Evolutionary conservation across 2,113 vertebrate genomes (phyloP).

Genomic region (Coryphaenoides rupestris): DNA sequence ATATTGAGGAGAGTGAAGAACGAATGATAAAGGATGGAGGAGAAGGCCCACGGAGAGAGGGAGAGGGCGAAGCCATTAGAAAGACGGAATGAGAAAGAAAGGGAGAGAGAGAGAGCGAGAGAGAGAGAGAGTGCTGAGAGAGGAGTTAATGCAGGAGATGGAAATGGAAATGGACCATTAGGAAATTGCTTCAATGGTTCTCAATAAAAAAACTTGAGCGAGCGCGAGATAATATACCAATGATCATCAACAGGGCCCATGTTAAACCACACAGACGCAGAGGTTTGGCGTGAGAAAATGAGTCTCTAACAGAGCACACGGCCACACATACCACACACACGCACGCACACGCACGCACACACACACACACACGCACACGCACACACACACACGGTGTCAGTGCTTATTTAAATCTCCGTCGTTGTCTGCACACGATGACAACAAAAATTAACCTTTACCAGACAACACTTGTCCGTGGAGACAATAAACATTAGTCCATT

Average conservation of each 20-base stretch:
- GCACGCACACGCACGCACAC: too few species aligned
- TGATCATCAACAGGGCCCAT: slow-evolving; percentile 27
- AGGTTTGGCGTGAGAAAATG: slow-evolving; percentile 12
- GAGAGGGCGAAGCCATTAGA: not conserved
- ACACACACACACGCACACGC: slow-evolving; percentile 2
- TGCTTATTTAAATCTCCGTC: not conserved
- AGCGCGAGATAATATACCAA: slow-evolving; percentile 22
- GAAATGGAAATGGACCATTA: slow-evolving; percentile 41
- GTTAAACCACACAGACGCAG: slow-evolving; percentile 20
- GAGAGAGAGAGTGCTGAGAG: not conserved
- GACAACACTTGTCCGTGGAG: slow-evolving; percentile 37
- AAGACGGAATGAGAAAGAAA: not conserved
- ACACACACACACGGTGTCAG: not conserved
- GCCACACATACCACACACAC: too few species aligned
- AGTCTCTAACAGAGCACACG: not conserved
- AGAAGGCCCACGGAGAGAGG: not conserved
- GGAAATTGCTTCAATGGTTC: slow-evolving; percentile 34
- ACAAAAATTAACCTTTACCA: slow-evolving; percentile 60
- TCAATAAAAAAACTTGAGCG: slow-evolving; percentile 22
- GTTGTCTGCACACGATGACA: slow-evolving; percentile 30
- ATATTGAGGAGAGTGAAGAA: not conserved
- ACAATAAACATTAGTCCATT: slow-evolving; percentile 38
- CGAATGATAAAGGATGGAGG: too few species aligned
- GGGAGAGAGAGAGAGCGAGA: too few species aligned
- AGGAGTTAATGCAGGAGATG: slow-evolving; percentile 26